phyloP scores from a whole-genome alignment of 2,888 invertebrate species.

The Endotricha flammealis region DNA sequence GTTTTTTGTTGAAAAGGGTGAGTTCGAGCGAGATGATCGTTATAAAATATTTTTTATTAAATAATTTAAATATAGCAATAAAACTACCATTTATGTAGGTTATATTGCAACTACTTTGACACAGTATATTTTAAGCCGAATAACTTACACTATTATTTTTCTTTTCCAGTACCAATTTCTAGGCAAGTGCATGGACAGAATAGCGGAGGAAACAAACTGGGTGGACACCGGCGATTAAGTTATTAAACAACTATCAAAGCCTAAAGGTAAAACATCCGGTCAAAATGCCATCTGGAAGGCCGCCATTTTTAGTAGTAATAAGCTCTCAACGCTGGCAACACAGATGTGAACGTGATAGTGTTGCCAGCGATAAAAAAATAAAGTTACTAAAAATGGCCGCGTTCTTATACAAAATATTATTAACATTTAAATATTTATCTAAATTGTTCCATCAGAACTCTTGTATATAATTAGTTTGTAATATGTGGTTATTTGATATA shows the following conservation, averaged over 20 bases:
- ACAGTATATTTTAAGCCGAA: neutral
- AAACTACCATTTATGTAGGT: no score
- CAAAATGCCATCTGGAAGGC: slow-evolving; percentile 22
- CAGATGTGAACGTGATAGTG: neutral
- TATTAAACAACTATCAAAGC: slow-evolving; percentile 34
- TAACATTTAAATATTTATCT: slow-evolving; percentile 10
- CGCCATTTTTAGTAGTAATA: slow-evolving; percentile 22
- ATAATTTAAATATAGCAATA: no score
- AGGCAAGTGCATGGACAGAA: slow-evolving; percentile 96
- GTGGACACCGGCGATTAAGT: slow-evolving; percentile 90
- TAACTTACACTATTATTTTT: slow-evolving; percentile 2
- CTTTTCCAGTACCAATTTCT: slow-evolving; percentile 89
- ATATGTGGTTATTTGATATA: slow-evolving; percentile 9
- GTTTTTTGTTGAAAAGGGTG: no score
- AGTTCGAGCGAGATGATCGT: no score
- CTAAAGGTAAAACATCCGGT: slow-evolving; percentile 21
- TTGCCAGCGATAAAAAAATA: slow-evolving; percentile 1
- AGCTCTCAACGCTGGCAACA: slow-evolving; percentile 14
- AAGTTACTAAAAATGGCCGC: slow-evolving; percentile 5
- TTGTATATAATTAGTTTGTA: slow-evolving; percentile 9
- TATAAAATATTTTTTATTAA: no score
- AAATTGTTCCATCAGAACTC: slow-evolving; percentile 10
- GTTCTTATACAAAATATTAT: neutral
- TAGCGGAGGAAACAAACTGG: slow-evolving; percentile 95
- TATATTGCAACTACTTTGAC: no score